Conservation (phyloP, 2,113 vertebrate genomes). For the Myocastor coypus region DNA sequence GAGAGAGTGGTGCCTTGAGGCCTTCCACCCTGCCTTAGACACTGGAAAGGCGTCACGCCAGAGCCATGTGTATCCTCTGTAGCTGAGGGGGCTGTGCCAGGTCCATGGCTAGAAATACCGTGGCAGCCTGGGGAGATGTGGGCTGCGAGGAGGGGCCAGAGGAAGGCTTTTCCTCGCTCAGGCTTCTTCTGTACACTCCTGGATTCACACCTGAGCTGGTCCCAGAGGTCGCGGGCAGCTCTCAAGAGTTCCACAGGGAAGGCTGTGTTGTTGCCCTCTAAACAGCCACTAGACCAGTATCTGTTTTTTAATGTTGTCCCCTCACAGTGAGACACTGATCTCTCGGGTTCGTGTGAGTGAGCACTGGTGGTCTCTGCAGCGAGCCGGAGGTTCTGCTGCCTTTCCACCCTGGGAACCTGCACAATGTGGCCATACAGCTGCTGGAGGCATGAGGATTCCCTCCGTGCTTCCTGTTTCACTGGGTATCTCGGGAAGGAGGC, state of each 20-base stretch:
- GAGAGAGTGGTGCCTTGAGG: slow-evolving; percentile 15
- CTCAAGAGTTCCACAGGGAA: neutral
- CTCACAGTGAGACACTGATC: neutral
- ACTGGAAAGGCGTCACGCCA: neutral
- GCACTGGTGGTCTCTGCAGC: neutral
- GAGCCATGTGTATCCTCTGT: neutral
- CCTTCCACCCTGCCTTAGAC: neutral
- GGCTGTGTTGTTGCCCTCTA: neutral
- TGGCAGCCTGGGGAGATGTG: neutral
- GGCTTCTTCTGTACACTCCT: neutral
- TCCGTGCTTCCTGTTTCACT: neutral
- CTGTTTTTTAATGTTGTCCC: neutral
- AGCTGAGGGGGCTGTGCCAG: neutral
- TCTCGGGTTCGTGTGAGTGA: neutral
- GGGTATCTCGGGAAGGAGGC: neutral
- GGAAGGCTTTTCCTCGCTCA: neutral
- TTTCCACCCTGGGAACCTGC: neutral
- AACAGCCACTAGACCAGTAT: neutral
- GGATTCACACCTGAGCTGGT: neutral
- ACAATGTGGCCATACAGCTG: neutral
- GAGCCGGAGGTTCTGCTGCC: neutral
- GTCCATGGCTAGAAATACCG: neutral
- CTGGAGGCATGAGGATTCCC: neutral
- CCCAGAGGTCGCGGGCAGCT: slow-evolving; percentile 3
- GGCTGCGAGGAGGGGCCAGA: neutral